Percentiles rank a stretch among this genome's conserved stretches.
phyloP scores from a whole-genome alignment of 2,113 vertebrate genomes.

The Rutilus rutilus region DNA sequence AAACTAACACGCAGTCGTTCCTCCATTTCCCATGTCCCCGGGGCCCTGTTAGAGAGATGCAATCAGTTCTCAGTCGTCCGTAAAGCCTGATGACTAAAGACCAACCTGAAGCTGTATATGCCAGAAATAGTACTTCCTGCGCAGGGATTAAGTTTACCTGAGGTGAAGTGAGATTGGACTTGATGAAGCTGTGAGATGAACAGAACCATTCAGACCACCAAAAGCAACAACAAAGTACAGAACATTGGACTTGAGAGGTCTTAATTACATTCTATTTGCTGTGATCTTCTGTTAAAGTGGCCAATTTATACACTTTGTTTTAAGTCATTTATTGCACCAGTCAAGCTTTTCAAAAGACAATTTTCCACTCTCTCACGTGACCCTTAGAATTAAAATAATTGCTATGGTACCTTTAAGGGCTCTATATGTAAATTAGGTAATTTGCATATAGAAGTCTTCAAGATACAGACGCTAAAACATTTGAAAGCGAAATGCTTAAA shows the following conservation, averaged over 20 bases:
- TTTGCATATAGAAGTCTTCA: neutral
- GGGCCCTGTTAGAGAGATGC: constrained; percentile 13
- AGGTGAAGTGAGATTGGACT: neutral
- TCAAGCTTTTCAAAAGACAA: neutral
- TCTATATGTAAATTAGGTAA: neutral
- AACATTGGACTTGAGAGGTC: neutral
- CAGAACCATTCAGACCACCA: neutral
- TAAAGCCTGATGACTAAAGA: constrained; percentile 26
- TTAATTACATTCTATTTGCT: neutral
- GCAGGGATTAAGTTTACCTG: constrained; percentile 6
- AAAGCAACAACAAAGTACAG: neutral
- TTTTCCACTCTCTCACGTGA: neutral
- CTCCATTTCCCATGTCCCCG: constrained; percentile 2
- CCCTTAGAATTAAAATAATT: neutral
- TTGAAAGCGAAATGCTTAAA: neutral
- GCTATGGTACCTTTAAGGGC: neutral
- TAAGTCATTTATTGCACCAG: neutral
- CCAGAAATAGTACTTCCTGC: constrained; percentile 1
- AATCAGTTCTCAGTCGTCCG: constrained; percentile 18
- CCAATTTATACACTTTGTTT: neutral
- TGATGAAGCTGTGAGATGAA: neutral
- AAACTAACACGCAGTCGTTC: constrained; percentile 1
- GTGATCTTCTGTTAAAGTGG: neutral
- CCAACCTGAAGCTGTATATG: constrained; percentile 10
- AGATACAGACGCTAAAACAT: neutral